A percentile compares a stretch with the other conserved stretches of the same genome.
phyloP scores from a whole-genome alignment of 1,140 invertebrate species.

The Megalopta genalis region DNA sequence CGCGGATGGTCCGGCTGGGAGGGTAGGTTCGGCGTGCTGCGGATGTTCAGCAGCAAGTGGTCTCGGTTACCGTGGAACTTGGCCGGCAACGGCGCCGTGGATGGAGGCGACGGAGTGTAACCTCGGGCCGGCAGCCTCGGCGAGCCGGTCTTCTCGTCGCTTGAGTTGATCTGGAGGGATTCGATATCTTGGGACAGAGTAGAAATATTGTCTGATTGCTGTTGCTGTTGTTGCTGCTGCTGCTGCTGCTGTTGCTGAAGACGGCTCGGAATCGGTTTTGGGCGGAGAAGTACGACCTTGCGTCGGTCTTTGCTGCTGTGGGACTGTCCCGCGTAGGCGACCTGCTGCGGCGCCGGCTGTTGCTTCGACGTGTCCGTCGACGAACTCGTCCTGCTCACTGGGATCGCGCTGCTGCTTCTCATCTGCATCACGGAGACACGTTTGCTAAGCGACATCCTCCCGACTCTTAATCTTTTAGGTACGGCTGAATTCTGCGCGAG shows the following conservation, averaged over 20 bases:
- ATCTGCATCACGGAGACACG: conserved; percentile 46
- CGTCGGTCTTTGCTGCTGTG: conserved; percentile 71
- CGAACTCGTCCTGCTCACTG: conserved; percentile 71
- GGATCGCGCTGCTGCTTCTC: conserved; percentile 61
- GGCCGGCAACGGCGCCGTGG: conserved; percentile 88
- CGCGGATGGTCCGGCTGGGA: conserved; percentile 85
- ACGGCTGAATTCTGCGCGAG: too few relatives aligned
- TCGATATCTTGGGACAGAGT: conserved; percentile 83
- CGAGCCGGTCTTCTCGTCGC: conserved; percentile 79
- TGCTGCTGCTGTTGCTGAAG: conserved; percentile 80
- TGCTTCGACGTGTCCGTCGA: conserved; percentile 73
- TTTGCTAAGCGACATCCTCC: too few relatives aligned
- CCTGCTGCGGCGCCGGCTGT: conserved; percentile 59
- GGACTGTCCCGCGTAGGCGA: conserved; percentile 57
- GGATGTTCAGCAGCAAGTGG: conserved; percentile 87
- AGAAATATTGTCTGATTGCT: conserved; percentile 78
- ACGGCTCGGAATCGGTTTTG: conserved; percentile 82
- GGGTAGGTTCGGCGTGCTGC: conserved; percentile 88
- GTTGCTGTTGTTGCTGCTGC: conserved; percentile 75
- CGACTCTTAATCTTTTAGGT: too few relatives aligned
- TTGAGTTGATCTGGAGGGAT: conserved; percentile 83
- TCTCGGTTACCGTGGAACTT: conserved; percentile 88
- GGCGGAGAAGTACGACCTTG: conserved; percentile 77
- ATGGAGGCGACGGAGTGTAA: conserved; percentile 88
- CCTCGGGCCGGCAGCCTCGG: conserved; percentile 78